Evolutionary conservation across 2,113 vertebrate species (phyloP).

Genomic region (Zapus hudsonius): DNA sequence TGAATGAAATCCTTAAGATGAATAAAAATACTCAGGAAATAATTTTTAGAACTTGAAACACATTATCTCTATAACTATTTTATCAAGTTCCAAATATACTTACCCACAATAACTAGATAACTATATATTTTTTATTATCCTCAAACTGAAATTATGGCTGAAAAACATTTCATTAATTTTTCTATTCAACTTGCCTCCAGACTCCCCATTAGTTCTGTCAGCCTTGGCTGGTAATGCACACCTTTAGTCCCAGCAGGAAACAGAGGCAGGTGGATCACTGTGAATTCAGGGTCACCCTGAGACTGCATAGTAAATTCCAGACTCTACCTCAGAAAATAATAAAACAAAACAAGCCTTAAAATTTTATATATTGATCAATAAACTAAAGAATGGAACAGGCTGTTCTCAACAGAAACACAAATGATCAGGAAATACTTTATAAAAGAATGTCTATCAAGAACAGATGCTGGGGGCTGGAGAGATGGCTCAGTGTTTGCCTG

Average conservation of each 20-base stretch:
- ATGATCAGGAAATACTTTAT: neutral
- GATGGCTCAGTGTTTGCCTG: too few relatives aligned
- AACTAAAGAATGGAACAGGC: neutral
- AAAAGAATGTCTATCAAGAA: neutral
- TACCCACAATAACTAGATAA: constrained; percentile 35
- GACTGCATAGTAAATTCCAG: too few relatives aligned
- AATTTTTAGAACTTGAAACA: neutral
- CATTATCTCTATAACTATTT: constrained; percentile 31
- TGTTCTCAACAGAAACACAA: neutral
- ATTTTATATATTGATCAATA: neutral
- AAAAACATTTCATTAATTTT: constrained; percentile 55
- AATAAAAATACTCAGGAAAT: neutral
- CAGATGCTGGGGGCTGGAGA: too few relatives aligned
- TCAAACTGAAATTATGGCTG: constrained; percentile 27
- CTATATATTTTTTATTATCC: neutral
- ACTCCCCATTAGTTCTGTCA: neutral
- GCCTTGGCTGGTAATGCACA: too few relatives aligned
- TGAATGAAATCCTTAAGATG: too few relatives aligned
- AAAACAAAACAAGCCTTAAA: constrained; percentile 7
- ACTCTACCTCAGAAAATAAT: too few relatives aligned
- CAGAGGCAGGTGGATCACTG: too few relatives aligned
- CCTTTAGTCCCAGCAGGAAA: too few relatives aligned
- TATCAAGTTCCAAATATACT: neutral
- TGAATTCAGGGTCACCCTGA: too few relatives aligned
- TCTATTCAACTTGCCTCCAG: constrained; percentile 39